Base-by-base conservation (phyloP, 2,888 invertebrate genomes). In the Blomia tropicalis region DNA sequence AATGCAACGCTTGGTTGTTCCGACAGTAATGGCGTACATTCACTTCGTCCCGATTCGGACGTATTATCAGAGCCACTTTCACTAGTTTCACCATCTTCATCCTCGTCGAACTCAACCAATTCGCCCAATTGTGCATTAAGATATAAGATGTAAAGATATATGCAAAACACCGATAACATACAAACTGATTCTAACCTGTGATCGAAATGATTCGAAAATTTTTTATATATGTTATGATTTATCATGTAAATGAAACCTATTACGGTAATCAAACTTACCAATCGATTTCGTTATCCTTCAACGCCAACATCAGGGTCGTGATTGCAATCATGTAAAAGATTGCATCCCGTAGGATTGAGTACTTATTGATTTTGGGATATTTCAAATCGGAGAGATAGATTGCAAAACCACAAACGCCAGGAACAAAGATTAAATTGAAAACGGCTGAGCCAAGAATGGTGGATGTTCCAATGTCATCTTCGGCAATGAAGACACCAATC, bases 401-500 rank as follows among this genome's bases (percentile, higher is more conserved):
- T 23, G 65, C 64, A 5, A 67, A 60, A 11, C 64, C 67, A 25
- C 66, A 65, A 19, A 63, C 66, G 25, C 66, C 65, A 1, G 68
- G 66, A 7, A 89, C 87, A 5, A 86, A 87, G 0, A 91, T 79
- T 0, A 85, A 83, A 70, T 90, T 90, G 74, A 88, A 90, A 68
- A 89, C 82, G 0, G 87, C 83, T 0, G 87, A 86, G 0, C 90
- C 90, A 11, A 90, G 83, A 4, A 90, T 85, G 0, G 87, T 87
- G 0, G 88, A 88, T 5, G 56, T 43, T 1, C 64, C 64, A 5
- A 64, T 61, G 43, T 64, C 64, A 43, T 61, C 60, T 23, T 64
- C 41, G 14, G 64, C 30, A 22, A 64, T 30, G 36, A 64, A 64
- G 25, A 64, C 64, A 63, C 68, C 68, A 71, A 91, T 86, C 69